Evolutionary conservation across 2,797 vertebrate species (phyloP), one percentile per base, ranked within the genome.

Genomic region (Esox lucius): DNA sequence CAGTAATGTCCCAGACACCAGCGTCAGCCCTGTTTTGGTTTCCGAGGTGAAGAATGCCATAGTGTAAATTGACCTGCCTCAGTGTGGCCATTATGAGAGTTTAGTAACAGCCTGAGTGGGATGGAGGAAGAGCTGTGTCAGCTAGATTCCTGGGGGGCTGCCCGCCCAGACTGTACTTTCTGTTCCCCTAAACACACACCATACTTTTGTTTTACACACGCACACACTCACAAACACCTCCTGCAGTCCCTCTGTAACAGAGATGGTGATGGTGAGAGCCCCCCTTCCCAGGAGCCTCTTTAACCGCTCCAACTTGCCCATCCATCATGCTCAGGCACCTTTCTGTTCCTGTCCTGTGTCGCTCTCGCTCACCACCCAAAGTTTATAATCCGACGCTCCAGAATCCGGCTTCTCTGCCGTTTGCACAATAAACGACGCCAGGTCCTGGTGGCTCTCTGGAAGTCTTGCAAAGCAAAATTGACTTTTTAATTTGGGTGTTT

Each of bases 301-400:
- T 91, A 91, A 90, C 91, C 86, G 87, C 70, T 26, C 83, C 78
- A 82, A 80, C 86, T 86, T 68, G 66, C 70, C 83, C 67, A 90
- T 91, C 80, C 87, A 87, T 91, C 88, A 90, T 82, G 22, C 79
- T 79, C 70, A 74, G 71, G 71, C 33, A 39, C 49, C 4, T 61
- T 22, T 56, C 49, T 11, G 5, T 26, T 62, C 24, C 53, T 51
- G 22, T 16, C 69, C 64, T 17, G 26, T 1, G 8, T 19, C n/a
- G 39, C 19, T 22, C 66, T 42, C 66, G n/a, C 31, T 0, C 16
- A 24, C 12, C 71, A 17, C 24, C 35, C 24, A 22, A 9, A 1
- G 1, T 72, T 49, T 64, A 65, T 62, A 73, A 42, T 46, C 71
- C 62, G n/a, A 46, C 35, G 24, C 22, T 35, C 42, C 72, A 12